phyloP scores from a whole-genome alignment of 2,797 vertebrate genomes.

The Ceryle rudis region DNA sequence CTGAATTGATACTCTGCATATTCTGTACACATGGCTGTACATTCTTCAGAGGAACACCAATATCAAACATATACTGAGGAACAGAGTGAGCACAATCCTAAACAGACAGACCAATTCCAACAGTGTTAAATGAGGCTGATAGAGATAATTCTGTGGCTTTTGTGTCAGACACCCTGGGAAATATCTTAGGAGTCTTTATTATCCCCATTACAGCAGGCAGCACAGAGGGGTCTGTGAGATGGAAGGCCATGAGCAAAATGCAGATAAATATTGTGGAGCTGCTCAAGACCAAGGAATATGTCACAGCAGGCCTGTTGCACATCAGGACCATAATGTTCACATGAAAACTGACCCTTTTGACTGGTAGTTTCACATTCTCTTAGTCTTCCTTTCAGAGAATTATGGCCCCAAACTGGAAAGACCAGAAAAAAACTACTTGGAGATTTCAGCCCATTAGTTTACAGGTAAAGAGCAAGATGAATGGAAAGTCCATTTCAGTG shows the following conservation, averaged over 20 bases:
- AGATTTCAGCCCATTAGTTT: neutral
- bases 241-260: neutral
- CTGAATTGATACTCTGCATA: neutral
- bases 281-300: conserved; percentile 1
- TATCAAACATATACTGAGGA: neutral
- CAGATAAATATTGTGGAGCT: neutral
- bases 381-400: neutral
- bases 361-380: neutral
- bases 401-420: neutral
- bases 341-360: neutral
- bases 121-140: neutral
- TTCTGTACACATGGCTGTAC: neutral
- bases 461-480: neutral
- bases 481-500: neutral
- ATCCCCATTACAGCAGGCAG: neutral
- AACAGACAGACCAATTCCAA: neutral
- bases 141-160: neutral
- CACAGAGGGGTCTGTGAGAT: neutral
- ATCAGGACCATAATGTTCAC: neutral
- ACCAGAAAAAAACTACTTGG: neutral
- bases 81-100: neutral
- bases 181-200: neutral
- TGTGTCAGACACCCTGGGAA: neutral
- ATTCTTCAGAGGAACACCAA: neutral
- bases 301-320: neutral